Conservation (phyloP, 2,888 invertebrate species). For the Andrena bicolor region DNA sequence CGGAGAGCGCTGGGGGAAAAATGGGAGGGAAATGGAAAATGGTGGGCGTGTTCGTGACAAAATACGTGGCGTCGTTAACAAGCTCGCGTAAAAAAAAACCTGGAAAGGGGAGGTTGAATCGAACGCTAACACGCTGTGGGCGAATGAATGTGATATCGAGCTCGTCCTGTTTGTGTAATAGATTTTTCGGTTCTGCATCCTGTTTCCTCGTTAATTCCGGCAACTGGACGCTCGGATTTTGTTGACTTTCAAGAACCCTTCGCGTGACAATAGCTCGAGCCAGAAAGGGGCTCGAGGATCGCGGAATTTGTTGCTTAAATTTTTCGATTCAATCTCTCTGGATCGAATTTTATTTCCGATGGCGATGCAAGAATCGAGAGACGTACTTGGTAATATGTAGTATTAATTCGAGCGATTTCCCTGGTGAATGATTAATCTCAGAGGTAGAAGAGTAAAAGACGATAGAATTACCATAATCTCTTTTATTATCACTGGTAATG, state of each 20-base stretch:
- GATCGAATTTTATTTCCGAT: not conserved
- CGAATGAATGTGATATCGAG: not conserved
- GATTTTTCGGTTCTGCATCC: constrained; percentile 1
- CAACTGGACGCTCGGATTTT: not conserved
- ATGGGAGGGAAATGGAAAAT: constrained; percentile 7
- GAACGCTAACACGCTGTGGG: not conserved
- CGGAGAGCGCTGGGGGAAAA: not conserved
- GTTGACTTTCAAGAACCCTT: not conserved
- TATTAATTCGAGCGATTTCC: not conserved
- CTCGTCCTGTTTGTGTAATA: constrained; percentile 29
- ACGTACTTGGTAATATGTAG: not conserved
- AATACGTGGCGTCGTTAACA: constrained; percentile 15
- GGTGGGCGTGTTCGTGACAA: not conserved
- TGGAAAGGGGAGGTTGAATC: constrained; percentile 9
- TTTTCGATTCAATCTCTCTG: no score
- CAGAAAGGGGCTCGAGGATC: not conserved
- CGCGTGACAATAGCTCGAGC: not conserved
- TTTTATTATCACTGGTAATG: not conserved
- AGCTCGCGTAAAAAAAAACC: not conserved
- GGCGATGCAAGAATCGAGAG: not conserved
- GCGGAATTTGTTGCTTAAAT: no score
- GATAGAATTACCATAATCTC: not conserved
- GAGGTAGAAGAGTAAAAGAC: no score
- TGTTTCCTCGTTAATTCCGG: not conserved
- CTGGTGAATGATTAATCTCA: not conserved